Evolutionary conservation across 2,797 vertebrate species (phyloP).

Genomic region (Paedocypris micromegethes): DNA sequence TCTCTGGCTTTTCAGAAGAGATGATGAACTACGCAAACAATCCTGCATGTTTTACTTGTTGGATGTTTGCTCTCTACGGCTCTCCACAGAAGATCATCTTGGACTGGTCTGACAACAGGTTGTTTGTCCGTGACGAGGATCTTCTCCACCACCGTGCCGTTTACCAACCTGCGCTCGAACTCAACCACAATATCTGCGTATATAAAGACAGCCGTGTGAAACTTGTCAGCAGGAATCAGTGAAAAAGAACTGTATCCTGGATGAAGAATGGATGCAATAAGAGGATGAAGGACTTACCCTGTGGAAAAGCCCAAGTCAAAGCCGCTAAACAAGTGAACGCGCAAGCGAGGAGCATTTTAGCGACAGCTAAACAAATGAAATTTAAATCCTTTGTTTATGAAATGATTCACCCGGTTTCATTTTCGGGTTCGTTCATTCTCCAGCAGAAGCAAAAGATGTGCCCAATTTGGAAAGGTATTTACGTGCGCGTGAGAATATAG

Average conservation of each 20-base stretch:
- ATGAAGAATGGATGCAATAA: neutral
- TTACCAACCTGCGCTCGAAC: slow-evolving; percentile 53
- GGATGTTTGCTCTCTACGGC: neutral
- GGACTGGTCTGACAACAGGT: slow-evolving; percentile 40
- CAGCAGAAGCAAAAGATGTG: neutral
- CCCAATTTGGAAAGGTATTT: neutral
- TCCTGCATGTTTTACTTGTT: slow-evolving; percentile 2
- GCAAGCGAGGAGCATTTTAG: slow-evolving; percentile 20
- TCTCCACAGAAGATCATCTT: slow-evolving; percentile 28
- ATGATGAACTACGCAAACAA: too few species aligned
- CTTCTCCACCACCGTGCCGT: slow-evolving; percentile 37
- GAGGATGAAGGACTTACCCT: slow-evolving; percentile 52
- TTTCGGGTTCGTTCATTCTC: neutral
- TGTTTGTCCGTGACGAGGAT: slow-evolving; percentile 53
- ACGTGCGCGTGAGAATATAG: neutral
- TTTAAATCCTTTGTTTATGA: neutral
- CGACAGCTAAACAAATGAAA: neutral
- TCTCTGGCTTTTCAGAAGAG: too few species aligned
- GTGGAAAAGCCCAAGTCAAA: slow-evolving; percentile 11
- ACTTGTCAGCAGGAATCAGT: neutral
- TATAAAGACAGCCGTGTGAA: neutral
- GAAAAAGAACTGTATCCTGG: neutral
- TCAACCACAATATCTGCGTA: slow-evolving; percentile 55
- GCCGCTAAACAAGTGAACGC: slow-evolving; percentile 31
- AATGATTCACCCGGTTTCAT: neutral